These are phyloP conservation scores for Drosophila orosa DNA, from an alignment of 1,140 invertebrate species.

Conservation along the genomic window DNA sequence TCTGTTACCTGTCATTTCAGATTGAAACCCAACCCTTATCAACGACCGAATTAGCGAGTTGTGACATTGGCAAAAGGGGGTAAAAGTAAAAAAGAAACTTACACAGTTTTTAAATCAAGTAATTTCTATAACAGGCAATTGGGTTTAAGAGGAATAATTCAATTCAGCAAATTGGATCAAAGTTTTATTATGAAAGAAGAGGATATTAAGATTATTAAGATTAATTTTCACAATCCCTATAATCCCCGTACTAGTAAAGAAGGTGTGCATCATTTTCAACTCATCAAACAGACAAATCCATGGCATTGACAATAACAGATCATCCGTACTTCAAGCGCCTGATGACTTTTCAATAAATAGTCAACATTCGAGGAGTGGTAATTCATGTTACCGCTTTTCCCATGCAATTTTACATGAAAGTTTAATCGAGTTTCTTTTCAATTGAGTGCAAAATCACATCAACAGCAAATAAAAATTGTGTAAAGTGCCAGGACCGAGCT, in stretches of 20 bases:
- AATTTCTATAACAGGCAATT: background rate
- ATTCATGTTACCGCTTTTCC: constrained; percentile 57
- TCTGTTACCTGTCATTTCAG: constrained; percentile 24
- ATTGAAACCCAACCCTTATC: constrained; percentile 36
- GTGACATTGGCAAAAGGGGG: constrained; percentile 22
- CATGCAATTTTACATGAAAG: constrained; percentile 71
- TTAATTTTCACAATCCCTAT: background rate
- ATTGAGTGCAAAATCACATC: constrained; percentile 83
- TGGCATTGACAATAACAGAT: constrained; percentile 35
- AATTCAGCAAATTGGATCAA: background rate
- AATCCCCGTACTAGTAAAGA: background rate
- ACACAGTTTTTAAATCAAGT: constrained; percentile 17
- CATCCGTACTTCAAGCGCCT: constrained; percentile 23
- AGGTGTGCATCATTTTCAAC: background rate
- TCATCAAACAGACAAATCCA: background rate
- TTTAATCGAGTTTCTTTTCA: constrained; percentile 78
- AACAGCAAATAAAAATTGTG: constrained; percentile 60
- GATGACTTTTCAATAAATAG: constrained; percentile 25
- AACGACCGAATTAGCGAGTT: constrained; percentile 34
- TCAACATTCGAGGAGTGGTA: constrained; percentile 46
- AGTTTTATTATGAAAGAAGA: too few relatives aligned
- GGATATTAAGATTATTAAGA: background rate
- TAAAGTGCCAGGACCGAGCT: constrained; percentile 52
- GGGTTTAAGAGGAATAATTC: background rate
- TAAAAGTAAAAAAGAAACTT: constrained; percentile 12